Evolutionary conservation across 2,888 invertebrate species (phyloP).

Genomic region (Agrotis puta): DNA sequence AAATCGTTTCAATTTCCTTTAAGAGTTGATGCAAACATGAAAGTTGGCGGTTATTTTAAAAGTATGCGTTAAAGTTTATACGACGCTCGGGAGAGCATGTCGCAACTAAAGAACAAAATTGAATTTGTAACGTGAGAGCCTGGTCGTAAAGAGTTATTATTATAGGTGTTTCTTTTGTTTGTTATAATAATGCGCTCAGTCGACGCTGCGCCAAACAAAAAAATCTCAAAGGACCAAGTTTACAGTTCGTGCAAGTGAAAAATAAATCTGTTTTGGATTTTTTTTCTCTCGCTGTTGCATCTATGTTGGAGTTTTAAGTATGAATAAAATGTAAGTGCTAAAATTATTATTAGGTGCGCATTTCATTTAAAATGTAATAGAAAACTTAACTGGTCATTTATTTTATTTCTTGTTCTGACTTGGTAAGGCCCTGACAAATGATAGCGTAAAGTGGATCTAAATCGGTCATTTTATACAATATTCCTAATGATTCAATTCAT

Average conservation of each 20-base stretch:
- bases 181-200: slow-evolving; percentile 72
- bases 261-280: slow-evolving; percentile 52
- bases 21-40: slow-evolving; percentile 72
- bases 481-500: too few species aligned
- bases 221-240: slow-evolving; percentile 63
- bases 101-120: slow-evolving; percentile 79
- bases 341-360: slow-evolving; percentile 25
- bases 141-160: slow-evolving; percentile 77
- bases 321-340: slow-evolving; percentile 23
- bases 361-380: slow-evolving; percentile 1
- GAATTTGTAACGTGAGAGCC: slow-evolving; percentile 80
- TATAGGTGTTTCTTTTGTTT: slow-evolving; percentile 75
- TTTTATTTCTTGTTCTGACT: neutral
- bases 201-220: slow-evolving; percentile 51
- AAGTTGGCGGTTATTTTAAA: slow-evolving; percentile 78
- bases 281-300: slow-evolving; percentile 42
- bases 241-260: slow-evolving; percentile 59
- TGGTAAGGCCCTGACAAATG: neutral
- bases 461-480: too few species aligned
- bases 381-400: slow-evolving; percentile 13
- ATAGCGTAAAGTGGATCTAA: too few species aligned
- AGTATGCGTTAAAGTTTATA: slow-evolving; percentile 75
- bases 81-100: slow-evolving; percentile 69
- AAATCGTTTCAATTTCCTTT: slow-evolving; percentile 71
- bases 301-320: slow-evolving; percentile 28